A percentile compares a stretch with the other conserved stretches of the same genome.
Evolutionary conservation across 2,888 invertebrate species (phyloP).

Genomic region (Pristionchus exspectatus): DNA sequence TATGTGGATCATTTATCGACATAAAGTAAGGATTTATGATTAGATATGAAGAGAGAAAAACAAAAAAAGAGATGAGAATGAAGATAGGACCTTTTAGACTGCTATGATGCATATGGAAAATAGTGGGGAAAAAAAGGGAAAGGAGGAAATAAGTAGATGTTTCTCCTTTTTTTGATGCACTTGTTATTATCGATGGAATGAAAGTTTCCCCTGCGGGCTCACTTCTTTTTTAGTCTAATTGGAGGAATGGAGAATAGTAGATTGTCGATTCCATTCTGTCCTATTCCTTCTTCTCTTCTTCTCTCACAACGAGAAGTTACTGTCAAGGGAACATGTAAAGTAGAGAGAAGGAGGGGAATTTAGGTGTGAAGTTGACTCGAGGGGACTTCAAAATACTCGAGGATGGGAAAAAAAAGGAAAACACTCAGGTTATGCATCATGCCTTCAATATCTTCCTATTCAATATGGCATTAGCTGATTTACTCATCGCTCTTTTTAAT

Average conservation of each 20-base stretch:
- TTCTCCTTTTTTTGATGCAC: background rate
- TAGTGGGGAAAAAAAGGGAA: background rate
- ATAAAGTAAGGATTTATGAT: slow-evolving; percentile 60
- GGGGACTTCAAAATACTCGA: background rate
- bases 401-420: slow-evolving; percentile 3
- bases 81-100: background rate
- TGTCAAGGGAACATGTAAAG: slow-evolving; percentile 32
- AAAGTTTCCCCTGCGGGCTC: slow-evolving; percentile 16
- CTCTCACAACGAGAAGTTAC: background rate
- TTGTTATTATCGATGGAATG: slow-evolving; percentile 8
- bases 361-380: slow-evolving; percentile 7
- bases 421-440: slow-evolving; percentile 70
- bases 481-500: slow-evolving; percentile 73
- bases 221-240: background rate
- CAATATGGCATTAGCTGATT: slow-evolving; percentile 75
- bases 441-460: slow-evolving; percentile 75
- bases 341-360: slow-evolving; percentile 6
- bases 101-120: background rate
- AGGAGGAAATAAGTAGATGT: background rate
- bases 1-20: slow-evolving; percentile 74
- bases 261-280: background rate
- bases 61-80: slow-evolving; percentile 1
- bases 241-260: background rate
- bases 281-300: slow-evolving; percentile 28
- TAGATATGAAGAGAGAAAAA: background rate